phyloP scores from a whole-genome alignment of 2,113 vertebrate genomes.

The Mixornis gularis region DNA sequence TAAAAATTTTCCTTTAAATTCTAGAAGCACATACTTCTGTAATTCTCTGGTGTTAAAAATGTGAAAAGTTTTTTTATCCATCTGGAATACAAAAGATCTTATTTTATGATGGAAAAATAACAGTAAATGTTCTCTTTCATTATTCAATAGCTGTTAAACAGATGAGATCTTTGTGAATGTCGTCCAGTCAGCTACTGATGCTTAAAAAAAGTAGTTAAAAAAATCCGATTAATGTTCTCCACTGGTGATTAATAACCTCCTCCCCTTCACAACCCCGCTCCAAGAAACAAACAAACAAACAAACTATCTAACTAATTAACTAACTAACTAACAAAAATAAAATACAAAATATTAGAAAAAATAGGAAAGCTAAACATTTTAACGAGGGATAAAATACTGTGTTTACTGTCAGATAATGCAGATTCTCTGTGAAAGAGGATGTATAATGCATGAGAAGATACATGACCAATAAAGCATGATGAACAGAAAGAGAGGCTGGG shows the following conservation, averaged over 20 bases:
- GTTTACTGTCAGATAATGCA: neutral
- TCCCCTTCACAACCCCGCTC: neutral
- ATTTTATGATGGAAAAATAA: neutral
- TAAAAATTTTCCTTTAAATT: neutral
- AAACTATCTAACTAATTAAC: neutral
- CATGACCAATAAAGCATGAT: fast-evolving
- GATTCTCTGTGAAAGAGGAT: neutral
- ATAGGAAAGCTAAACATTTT: neutral
- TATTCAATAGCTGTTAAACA: neutral
- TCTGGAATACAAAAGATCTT: neutral
- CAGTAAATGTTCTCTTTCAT: neutral
- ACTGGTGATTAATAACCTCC: neutral
- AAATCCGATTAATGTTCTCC: neutral
- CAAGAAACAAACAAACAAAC: neutral
- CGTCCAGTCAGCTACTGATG: neutral
- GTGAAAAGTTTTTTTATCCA: neutral
- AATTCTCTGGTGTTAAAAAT: neutral
- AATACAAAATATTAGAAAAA: neutral
- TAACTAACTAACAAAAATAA: neutral
- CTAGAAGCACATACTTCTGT: neutral
- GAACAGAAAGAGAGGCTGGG: neutral
- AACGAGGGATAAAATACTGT: neutral
- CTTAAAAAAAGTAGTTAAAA: neutral
- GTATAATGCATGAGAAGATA: neutral
- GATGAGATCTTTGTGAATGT: neutral